Percentiles rank a stretch among this genome's conserved stretches.
Evolutionary conservation across 1,140 invertebrate species (phyloP).

Genomic region (Varroa destructor): DNA sequence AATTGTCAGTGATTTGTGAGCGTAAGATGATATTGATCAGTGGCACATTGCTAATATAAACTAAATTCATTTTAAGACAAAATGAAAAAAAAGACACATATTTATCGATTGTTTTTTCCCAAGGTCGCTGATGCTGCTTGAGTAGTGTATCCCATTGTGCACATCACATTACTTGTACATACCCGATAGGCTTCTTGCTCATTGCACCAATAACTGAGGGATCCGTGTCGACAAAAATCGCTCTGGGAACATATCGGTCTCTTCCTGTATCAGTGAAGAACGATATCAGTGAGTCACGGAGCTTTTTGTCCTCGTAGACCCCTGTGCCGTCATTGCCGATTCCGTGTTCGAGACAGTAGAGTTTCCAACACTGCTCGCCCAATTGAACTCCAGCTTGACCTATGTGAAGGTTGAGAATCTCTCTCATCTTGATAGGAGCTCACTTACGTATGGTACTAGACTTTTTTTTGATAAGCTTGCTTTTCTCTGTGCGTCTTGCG

Average conservation of each 20-base stretch:
- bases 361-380: slow-evolving; percentile 38
- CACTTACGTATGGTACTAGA: too few relatives aligned
- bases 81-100: too few relatives aligned
- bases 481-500: too few relatives aligned
- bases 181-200: background rate
- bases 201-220: background rate
- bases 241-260: background rate
- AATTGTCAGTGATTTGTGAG: too few relatives aligned
- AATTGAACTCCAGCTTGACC: slow-evolving; percentile 39
- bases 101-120: too few relatives aligned
- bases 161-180: background rate
- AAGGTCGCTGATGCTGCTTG: too few relatives aligned
- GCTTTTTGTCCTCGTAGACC: background rate
- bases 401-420: slow-evolving; percentile 37
- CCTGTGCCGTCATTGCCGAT: slow-evolving; percentile 31
- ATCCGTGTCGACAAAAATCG: slow-evolving; percentile 10
- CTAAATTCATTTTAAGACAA: too few relatives aligned
- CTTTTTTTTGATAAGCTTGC: too few relatives aligned
- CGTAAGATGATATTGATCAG: too few relatives aligned
- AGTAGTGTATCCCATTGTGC: background rate
- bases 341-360: slow-evolving; percentile 40
- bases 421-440: slow-evolving; percentile 17
- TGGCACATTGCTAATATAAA: too few relatives aligned
- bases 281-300: background rate
- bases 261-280: background rate